These are phyloP conservation scores for Magallana ariakensis DNA, from an alignment of 1,140 invertebrate species.

Conservation along the genomic window DNA sequence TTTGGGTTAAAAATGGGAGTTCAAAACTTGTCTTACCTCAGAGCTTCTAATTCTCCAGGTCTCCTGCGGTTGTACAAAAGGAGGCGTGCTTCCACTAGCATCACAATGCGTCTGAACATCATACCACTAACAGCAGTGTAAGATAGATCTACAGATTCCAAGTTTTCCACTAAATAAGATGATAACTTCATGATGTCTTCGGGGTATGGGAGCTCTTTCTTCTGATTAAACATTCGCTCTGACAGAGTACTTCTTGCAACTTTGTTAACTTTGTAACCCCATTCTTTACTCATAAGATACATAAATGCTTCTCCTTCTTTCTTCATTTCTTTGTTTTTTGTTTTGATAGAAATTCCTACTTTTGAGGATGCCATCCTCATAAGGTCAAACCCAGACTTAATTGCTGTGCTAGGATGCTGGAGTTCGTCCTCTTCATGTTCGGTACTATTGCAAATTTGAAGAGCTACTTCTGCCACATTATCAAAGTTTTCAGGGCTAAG, in stretches of 20 bases:
- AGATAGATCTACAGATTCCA: slow-evolving; percentile 12
- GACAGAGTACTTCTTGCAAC: slow-evolving; percentile 30
- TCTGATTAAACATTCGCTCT: background rate
- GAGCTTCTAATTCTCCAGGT: slow-evolving; percentile 46
- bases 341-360: slow-evolving; percentile 29
- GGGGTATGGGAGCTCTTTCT: slow-evolving; percentile 4
- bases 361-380: slow-evolving; percentile 29
- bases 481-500: background rate
- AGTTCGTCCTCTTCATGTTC: slow-evolving; percentile 16
- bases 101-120: slow-evolving; percentile 14
- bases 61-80: slow-evolving; percentile 43
- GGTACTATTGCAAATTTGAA: slow-evolving; percentile 15
- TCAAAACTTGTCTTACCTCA: slow-evolving; percentile 38
- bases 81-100: slow-evolving; percentile 33
- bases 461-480: background rate
- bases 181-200: slow-evolving; percentile 8
- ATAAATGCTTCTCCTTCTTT: slow-evolving; percentile 7
- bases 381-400: slow-evolving; percentile 9
- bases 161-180: slow-evolving; percentile 16
- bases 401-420: slow-evolving; percentile 32
- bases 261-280: slow-evolving; percentile 27
- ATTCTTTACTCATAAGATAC: slow-evolving; percentile 27
- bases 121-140: background rate
- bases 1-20: too few relatives aligned
- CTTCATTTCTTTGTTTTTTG: background rate